Evolutionary conservation across 2,888 invertebrate species (phyloP).

Genomic region (Formica aserva): DNA sequence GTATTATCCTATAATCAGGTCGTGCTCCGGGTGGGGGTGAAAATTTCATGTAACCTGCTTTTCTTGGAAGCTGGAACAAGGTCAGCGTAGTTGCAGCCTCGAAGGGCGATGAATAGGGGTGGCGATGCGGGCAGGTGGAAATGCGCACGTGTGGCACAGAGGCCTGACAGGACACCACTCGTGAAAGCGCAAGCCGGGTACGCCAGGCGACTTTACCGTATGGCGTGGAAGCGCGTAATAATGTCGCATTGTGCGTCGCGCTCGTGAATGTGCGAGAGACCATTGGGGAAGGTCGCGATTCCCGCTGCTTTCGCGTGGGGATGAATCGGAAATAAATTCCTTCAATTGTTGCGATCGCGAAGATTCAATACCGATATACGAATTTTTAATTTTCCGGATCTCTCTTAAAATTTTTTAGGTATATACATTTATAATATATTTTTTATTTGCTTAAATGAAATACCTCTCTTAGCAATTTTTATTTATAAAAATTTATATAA

Average conservation of each 20-base stretch:
- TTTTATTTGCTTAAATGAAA: neutral
- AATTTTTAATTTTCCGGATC: neutral
- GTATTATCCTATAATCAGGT: conserved; percentile 26
- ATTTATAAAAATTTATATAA: neutral
- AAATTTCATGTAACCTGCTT: conserved; percentile 51
- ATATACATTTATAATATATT: neutral
- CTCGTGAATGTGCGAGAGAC: conserved; percentile 43
- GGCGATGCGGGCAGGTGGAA: conserved; percentile 44
- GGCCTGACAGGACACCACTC: conserved; percentile 25
- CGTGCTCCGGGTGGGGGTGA: neutral
- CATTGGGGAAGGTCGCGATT: conserved; percentile 52
- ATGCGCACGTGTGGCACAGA: conserved; percentile 44
- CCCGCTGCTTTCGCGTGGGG: conserved; percentile 12
- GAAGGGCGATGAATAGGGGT: conserved; percentile 52
- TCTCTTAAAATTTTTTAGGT: neutral
- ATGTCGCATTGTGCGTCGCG: conserved; percentile 42
- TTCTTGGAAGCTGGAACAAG: conserved; percentile 52
- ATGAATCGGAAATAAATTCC: conserved; percentile 22
- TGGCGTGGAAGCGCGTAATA: conserved; percentile 29
- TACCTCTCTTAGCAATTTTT: neutral
- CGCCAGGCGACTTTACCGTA: conserved; percentile 10
- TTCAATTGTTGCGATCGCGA: neutral
- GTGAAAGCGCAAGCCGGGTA: conserved; percentile 10
- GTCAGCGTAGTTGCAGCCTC: conserved; percentile 37
- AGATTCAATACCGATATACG: neutral